Base-by-base conservation (phyloP, 2,113 vertebrate genomes). In the Megaleporinus macrocephalus region DNA sequence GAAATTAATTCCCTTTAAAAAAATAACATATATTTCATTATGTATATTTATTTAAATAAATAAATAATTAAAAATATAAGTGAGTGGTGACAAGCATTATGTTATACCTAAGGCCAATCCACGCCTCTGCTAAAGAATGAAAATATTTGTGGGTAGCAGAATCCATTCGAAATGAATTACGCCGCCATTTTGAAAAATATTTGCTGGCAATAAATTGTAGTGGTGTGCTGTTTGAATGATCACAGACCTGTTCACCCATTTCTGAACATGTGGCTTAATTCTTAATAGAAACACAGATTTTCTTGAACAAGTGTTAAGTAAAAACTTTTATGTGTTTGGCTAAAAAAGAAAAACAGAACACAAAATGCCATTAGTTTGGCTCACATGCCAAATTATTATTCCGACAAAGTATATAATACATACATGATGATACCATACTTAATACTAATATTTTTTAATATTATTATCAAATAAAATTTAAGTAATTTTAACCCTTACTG, bases 81-180 rank as follows among this genome's bases (percentile, higher is more conserved):
- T 18, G 13, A 44, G 27, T 14, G 22, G 65, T 29, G 36, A 18
- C 29, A 22, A 22, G 6, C 27, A 53, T 47, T 72, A 49, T 71
- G n/a, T 12, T 44, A 6, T 20, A 72, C 61, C 14, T 26, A 4
- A 61, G 33, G 16, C 22, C 12, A 71, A 70, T 59, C 27, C 55
- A 49, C 12, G 29, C 13, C 62, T 47, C 30, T 61, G 26, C 33
- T 61, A 7, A 62, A 61, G 30, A 70, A 68, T 68, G 30, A 70
- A 72, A 72, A 72, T 72, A 72, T 72, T 72, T 80, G 36, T 80
- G 68, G n/a, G 68, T 47, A 71, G 55, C 55, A 80, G 68, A 62
- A 80, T 61, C 78, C 78, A 80, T 80, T 80, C 72, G 70, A 80
- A 72, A 62, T 72, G 36, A 80, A 72, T 80, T 80, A 71, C 5